Evolutionary conservation across 2,888 invertebrate species (phyloP), one percentile per base, ranked within the genome.

Genomic region (Unio delphinus): DNA sequence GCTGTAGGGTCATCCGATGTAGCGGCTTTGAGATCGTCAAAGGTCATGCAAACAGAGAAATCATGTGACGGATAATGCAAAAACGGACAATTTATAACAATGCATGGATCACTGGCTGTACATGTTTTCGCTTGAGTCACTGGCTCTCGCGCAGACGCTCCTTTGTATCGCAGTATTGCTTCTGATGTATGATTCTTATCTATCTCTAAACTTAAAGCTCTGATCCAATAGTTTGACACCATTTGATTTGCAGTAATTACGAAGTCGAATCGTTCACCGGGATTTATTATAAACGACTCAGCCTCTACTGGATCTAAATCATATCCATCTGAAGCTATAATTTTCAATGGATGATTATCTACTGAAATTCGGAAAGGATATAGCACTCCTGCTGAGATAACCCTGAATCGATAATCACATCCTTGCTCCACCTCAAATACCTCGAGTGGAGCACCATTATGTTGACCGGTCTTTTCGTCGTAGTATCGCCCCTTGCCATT

Each of bases 251-350:
- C 78, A 17, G 60, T 68, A 4, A 87, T 61, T 45, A 81, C 75
- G 61, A 87, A 82, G 69, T 86, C 85, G 61, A 78, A 80, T 30
- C 83, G 69, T 69, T 86, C 85, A 1, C 84, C 86, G 1, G 83
- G 78, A 59, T 76, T 76, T 11, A 86, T 80, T 1, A 82, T 57
- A 28, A 86, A 75, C 1, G 78, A 77, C 20, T 85, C 78, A 1
- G 77, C 79, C 3, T 28, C 62, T 1, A 78, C 55, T 0, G 82
- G 83, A 66, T 77, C 75, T 15, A 86, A 60, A 18, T 82, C 82
- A 59, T 72, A 75, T 15, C 85, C 83, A 70, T 87, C 85, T 0
- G 81, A 76, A 0, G 82, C 82, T 11, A 86, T 69, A 15, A 86
- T 70, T 0, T 73, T 78, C 8, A 86, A 11, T 1, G 55, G 61